Evolutionary conservation across 2,888 invertebrate genomes (phyloP).

Genomic region (Diadromus collaris): DNA sequence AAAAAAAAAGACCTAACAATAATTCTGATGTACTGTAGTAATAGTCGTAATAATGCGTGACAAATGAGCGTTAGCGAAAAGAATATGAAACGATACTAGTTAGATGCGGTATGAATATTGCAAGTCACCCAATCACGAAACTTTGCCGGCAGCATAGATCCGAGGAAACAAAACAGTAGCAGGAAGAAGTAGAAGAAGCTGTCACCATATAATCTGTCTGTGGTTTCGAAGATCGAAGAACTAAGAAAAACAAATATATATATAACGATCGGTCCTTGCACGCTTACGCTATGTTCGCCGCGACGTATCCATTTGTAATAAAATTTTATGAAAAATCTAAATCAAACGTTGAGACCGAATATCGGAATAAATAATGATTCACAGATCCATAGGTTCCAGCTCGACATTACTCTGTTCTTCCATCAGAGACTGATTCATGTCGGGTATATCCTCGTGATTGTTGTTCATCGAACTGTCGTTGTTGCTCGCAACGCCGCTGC

Average conservation of each 20-base stretch:
- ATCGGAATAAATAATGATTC: conserved; percentile 53
- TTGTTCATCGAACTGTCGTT: conserved; percentile 61
- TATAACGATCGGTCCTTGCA: background rate
- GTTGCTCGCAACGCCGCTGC: conserved; percentile 61
- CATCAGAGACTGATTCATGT: conserved; percentile 72
- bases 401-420: conserved; percentile 57
- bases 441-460: conserved; percentile 70
- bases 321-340: conserved; percentile 9
- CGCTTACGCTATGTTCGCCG: background rate
- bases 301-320: background rate
- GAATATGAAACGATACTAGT: background rate
- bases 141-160: too few species aligned
- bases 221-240: background rate
- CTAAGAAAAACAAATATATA: background rate
- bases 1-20: background rate
- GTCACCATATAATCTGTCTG: background rate
- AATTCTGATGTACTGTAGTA: background rate
- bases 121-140: background rate
- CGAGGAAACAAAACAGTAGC: background rate
- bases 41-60: background rate
- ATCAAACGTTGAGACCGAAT: conserved; percentile 12
- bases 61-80: background rate
- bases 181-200: background rate
- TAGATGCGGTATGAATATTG: background rate
- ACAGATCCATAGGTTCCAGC: conserved; percentile 78